phyloP scores from a whole-genome alignment of 1,140 invertebrate genomes.

The Apis florea region DNA sequence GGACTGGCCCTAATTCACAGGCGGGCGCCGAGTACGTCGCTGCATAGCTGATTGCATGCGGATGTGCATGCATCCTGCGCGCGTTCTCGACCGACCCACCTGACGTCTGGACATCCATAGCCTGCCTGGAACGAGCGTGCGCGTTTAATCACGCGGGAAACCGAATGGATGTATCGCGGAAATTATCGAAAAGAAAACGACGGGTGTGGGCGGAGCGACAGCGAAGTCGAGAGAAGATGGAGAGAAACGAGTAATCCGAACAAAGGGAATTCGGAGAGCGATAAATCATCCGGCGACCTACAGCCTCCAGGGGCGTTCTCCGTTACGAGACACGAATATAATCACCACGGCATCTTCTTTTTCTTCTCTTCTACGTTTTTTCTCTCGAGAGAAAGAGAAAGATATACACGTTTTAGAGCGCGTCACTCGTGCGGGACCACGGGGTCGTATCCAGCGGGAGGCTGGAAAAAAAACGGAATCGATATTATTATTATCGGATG shows the following conservation, averaged over 20 bases:
- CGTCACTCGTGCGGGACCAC: conserved; percentile 65
- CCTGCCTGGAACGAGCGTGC: too few relatives aligned
- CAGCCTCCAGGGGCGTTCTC: conserved; percentile 50
- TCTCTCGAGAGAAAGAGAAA: conserved; percentile 60
- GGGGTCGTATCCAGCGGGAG: conserved; percentile 51
- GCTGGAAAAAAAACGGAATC: conserved; percentile 56
- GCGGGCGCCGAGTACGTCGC: not conserved
- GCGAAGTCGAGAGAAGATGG: too few relatives aligned
- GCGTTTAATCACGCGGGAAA: conserved; percentile 21
- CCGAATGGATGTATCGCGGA: not conserved
- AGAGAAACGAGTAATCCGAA: conserved; percentile 2
- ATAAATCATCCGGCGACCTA: conserved; percentile 62
- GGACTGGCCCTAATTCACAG: conserved; percentile 67
- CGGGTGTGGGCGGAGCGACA: not conserved
- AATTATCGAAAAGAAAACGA: too few relatives aligned
- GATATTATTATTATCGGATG: conserved; percentile 58
- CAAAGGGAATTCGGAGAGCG: conserved; percentile 54
- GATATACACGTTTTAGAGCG: conserved; percentile 61
- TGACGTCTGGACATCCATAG: too few relatives aligned
- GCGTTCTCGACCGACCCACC: conserved; percentile 63
- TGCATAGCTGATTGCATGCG: conserved; percentile 18
- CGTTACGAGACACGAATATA: conserved; percentile 55
- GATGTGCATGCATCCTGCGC: conserved; percentile 48
- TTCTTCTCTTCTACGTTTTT: conserved; percentile 13
- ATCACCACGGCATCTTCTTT: conserved; percentile 46